Conservation (phyloP, 2,888 invertebrate species). For the Agrochola lota region DNA sequence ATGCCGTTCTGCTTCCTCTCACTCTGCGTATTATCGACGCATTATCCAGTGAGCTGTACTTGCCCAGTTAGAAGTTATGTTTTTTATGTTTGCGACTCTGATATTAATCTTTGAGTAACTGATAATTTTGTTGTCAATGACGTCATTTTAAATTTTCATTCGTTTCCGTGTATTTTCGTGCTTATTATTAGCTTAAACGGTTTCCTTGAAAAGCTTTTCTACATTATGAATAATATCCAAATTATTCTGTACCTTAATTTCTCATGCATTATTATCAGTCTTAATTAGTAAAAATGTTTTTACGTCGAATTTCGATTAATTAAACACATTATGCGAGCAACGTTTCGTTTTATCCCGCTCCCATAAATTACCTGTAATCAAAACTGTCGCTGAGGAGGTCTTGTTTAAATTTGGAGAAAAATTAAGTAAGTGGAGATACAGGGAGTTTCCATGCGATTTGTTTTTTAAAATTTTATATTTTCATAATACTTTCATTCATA, state of each 20-base stretch:
- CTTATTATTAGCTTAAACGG: no score
- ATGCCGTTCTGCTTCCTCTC: not conserved
- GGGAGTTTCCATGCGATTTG: not conserved
- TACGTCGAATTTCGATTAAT: not conserved
- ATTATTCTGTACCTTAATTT: not conserved
- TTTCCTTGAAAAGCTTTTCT: not conserved
- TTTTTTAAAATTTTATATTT: not conserved
- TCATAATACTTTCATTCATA: no score
- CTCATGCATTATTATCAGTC: not conserved
- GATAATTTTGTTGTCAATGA: not conserved
- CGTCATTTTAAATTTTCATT: not conserved
- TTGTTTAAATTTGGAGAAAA: not conserved
- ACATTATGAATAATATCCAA: not conserved
- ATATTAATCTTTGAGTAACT: not conserved
- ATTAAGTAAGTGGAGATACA: conserved; percentile 1
- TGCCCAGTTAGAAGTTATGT: not conserved
- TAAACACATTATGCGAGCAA: not conserved
- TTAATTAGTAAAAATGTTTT: not conserved
- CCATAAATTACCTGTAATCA: conserved; percentile 1
- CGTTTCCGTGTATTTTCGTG: not conserved
- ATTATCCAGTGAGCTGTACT: not conserved
- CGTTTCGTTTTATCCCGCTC: not conserved
- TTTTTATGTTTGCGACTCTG: not conserved
- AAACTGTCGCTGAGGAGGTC: conserved; percentile 3
- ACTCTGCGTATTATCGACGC: not conserved